Evolutionary conservation across 2,113 vertebrate genomes (phyloP), one percentile per base, ranked within the genome.

Genomic region (Myxocyprinus asiaticus): DNA sequence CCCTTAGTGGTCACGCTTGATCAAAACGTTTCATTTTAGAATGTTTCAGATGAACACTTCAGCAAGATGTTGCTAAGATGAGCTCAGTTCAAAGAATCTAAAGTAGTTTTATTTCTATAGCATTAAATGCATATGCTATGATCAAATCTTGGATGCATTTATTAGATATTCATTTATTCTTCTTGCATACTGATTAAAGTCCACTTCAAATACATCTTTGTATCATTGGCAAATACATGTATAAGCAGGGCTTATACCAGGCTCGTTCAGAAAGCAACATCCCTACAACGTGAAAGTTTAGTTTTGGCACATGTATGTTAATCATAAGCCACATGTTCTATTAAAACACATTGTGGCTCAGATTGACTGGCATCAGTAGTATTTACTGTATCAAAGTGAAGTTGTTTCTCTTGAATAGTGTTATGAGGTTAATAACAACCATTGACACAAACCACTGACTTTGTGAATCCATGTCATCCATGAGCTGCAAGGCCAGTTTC

Each of bases 311-410:
- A 14, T 22, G 67, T 63, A 51, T 42, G n/a, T 43, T 15, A 44
- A 12, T 67, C 51, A 44, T 80, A 22, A 10, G 22, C 22, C 55
- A 72, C 70, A 72, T 44, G 43, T 44, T 47, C n/a, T 65, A 65
- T 43, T 4, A 59, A 14, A 5, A 59, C 44, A 44, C 0, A 3
- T n/a, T 59, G 22, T 10, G 3, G 33, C 9, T 71, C 5, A 45
- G 56, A 72, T 9, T 45, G 42, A 59, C 14, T 6, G 8, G 6
- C 55, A 72, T n/a, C n/a, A n/a, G n/a, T 43, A 7, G 17, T 11
- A 8, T 71, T 6, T 55, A 76, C 3, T 33, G 22, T 33, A 44
- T 65, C 61, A 66, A 66, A 62, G 43, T 15, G 11, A 66, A 55
- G 74, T 66, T 17, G 1, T 15, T 66, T 9, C 22, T 43, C 51